phyloP scores from a whole-genome alignment of 1,140 invertebrate species.

The Macrobrachium nipponense region DNA sequence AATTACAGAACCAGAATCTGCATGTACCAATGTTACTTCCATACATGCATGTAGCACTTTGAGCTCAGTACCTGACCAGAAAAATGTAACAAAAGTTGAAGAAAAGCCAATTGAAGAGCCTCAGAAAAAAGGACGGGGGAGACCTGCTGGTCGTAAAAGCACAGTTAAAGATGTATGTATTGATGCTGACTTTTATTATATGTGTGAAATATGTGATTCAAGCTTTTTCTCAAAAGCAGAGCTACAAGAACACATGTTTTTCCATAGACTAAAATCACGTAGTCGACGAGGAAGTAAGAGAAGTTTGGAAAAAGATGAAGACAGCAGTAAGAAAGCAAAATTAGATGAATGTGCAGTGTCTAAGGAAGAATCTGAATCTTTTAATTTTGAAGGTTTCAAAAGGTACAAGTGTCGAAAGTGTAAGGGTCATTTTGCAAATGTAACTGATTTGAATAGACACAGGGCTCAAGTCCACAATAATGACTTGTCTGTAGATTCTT shows the following conservation, averaged over 20 bases:
- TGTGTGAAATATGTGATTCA: slow-evolving; percentile 59
- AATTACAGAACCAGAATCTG: too few relatives aligned
- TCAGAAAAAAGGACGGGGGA: neutral
- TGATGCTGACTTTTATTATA: slow-evolving; percentile 46
- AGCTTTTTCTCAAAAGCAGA: slow-evolving; percentile 49
- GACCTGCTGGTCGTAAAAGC: slow-evolving; percentile 13
- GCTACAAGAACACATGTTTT: slow-evolving; percentile 54
- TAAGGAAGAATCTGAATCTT: slow-evolving; percentile 15
- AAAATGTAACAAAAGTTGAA: neutral
- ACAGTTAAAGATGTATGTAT: slow-evolving; percentile 22
- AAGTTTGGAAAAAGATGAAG: slow-evolving; percentile 18
- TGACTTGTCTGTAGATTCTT: neutral
- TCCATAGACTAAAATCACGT: slow-evolving; percentile 49
- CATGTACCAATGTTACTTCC: too few relatives aligned
- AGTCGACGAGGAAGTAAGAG: slow-evolving; percentile 51
- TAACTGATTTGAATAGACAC: slow-evolving; percentile 39
- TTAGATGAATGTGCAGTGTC: neutral
- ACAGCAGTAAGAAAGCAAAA: slow-evolving; percentile 22
- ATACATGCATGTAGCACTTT: too few relatives aligned
- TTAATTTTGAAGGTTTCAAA: slow-evolving; percentile 38
- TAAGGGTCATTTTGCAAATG: slow-evolving; percentile 35
- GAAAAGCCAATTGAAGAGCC: neutral
- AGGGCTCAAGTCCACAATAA: slow-evolving; percentile 29
- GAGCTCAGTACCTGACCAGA: neutral
- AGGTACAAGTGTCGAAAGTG: slow-evolving; percentile 44